Percentiles rank a stretch among this genome's conserved stretches.
phyloP scores from a whole-genome alignment of 2,113 vertebrate species.

The Corythoichthys intestinalis region DNA sequence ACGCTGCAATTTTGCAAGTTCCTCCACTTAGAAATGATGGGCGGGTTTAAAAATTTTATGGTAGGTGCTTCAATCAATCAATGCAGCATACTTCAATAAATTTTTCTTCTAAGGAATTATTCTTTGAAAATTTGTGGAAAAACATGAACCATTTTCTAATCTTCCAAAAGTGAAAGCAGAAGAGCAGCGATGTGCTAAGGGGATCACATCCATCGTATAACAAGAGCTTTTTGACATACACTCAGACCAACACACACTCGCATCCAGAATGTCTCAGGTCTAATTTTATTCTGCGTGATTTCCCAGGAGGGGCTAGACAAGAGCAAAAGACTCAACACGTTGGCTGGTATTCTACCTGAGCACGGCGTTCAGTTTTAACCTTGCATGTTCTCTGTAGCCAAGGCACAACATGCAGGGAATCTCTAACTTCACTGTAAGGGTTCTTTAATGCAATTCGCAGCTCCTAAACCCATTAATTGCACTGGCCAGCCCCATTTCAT shows the following conservation, averaged over 20 bases:
- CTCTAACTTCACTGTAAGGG: slow-evolving; percentile 10
- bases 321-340: slow-evolving; percentile 39
- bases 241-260: neutral
- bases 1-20: no score
- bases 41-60: no score
- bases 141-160: slow-evolving; percentile 9
- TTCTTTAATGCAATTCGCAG: slow-evolving; percentile 31
- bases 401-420: slow-evolving; percentile 9
- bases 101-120: neutral
- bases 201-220: neutral
- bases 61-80: no score
- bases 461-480: slow-evolving; percentile 41
- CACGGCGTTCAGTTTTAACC: slow-evolving; percentile 11
- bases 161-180: neutral
- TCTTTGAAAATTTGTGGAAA: neutral
- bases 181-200: slow-evolving; percentile 3
- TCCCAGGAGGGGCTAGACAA: slow-evolving; percentile 47
- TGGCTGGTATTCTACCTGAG: slow-evolving; percentile 37
- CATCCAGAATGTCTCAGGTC: slow-evolving; percentile 39
- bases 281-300: slow-evolving; percentile 64
- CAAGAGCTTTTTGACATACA: slow-evolving; percentile 12
- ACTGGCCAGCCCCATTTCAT: slow-evolving; percentile 35
- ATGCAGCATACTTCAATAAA: neutral
- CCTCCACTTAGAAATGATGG: no score
- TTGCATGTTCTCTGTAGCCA: slow-evolving; percentile 7